These are phyloP conservation scores for Macroglossus sobrinus DNA, from an alignment of 2,113 vertebrate species.

Conservation along the genomic window DNA sequence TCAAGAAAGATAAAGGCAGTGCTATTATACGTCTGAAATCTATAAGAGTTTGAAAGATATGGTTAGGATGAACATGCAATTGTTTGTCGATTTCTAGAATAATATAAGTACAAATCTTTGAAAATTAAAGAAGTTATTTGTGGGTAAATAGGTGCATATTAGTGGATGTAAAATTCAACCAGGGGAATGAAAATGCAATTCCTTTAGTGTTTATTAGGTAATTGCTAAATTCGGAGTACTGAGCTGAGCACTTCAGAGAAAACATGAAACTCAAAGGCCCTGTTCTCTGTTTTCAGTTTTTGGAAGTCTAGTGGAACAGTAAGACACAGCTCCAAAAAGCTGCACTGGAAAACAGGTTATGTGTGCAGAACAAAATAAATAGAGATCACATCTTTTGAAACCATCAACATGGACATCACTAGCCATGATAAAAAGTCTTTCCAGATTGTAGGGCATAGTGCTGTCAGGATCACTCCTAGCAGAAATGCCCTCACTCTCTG, in stretches of 20 bases:
- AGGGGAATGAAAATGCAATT: neutral
- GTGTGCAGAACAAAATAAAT: neutral
- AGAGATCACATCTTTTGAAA: neutral
- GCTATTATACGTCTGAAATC: neutral
- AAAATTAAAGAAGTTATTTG: neutral
- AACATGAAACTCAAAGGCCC: neutral
- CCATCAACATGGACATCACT: rapidly evolving
- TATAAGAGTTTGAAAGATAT: neutral
- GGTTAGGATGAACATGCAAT: neutral
- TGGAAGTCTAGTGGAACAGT: neutral
- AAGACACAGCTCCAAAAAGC: neutral
- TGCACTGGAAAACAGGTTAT: neutral
- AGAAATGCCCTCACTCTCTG: neutral
- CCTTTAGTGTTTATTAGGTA: neutral
- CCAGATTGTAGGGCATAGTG: neutral
- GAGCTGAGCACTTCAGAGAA: neutral
- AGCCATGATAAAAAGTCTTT: neutral
- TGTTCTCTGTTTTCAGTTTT: neutral
- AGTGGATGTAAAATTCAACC: neutral
- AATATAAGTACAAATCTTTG: neutral
- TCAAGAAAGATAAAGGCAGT: neutral
- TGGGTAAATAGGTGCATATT: neutral
- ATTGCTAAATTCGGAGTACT: neutral
- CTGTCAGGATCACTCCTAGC: no score
- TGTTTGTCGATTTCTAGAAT: neutral